Base-by-base conservation (phyloP, 2,888 invertebrate species). In the Hermaeophaga mercurialis region DNA sequence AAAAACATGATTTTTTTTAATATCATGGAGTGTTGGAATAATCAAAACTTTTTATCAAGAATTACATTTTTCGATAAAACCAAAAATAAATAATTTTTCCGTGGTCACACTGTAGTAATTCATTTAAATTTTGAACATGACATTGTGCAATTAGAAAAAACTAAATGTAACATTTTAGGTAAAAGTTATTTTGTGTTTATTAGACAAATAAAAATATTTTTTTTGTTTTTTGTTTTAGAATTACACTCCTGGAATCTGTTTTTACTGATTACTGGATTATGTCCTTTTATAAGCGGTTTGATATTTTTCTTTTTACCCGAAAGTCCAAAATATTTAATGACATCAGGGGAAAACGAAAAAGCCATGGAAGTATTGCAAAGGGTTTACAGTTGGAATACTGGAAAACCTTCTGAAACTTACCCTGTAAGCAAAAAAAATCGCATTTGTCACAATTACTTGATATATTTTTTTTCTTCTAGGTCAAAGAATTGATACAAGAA, bases 251-350 rank as follows among this genome's bases (percentile, higher is more conserved):
- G 85, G 85, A 84, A 85, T 67, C 65, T 84, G 33, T 86, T 84
- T 69, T 77, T 87, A 14, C 71, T 84, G 41, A 72, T 83, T 0
- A 79, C 81, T 75, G 79, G 84, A 1, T 57, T 90, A 54, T 87
- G 90, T 6, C 86, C 87, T 19, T 72, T 91, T 0, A 61, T 87
- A 0, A 83, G 88, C 1, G 86, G 86, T 0, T 59, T 85, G 19
- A 50, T 52, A 18, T 60, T 57, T 11, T 6, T 55, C 1, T 60
- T 60, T 26, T 41, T 60, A n/a, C 89, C 90, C 0, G 91, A 91
- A 73, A 90, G 89, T 71, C 90, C 91, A 5, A 89, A 89, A 74
- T 90, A 88, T 74, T 79, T 90, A 1, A 85, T 90, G 82, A 82
- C 86, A 1, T 80, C 85, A 47, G 86, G 87, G 1, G 78, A 83